Base-by-base conservation (phyloP, 92 coral and sea anemone genomes). In the Porites cylindrica region DNA sequence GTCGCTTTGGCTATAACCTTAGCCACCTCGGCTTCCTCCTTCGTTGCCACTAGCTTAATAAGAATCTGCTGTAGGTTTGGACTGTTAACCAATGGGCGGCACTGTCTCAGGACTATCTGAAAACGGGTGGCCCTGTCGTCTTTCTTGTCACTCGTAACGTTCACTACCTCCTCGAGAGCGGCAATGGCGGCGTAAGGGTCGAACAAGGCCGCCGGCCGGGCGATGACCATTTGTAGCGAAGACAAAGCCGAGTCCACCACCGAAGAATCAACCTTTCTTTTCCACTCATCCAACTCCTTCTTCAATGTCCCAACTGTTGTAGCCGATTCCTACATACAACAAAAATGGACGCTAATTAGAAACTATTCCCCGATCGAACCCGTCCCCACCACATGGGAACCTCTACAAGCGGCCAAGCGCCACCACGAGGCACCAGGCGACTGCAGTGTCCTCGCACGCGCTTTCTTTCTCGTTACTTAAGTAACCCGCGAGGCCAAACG, bases 1-100 rank as follows among this genome's bases (percentile, higher is more conserved):
- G 64, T 60, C 60, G 14, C 64, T 43, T 60, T 61, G 16, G 71
- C 88, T 38, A 61, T 83, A 5, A 83, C 88, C 24, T 51, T 62
- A 12, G 72, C 88, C 70, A 83, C 62, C 81, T 83, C 88, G 14
- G 81, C 88, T 54, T 83, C 71, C 72, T 17, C 72, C 38, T 60
- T 73, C 8, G 79, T 54, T 0, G 87, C 82, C 17, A 83, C 60
- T 12, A 73, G 20, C 47, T 61, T 74, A 12, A 73, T 64, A 1
- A 74, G 19, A 13, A 82, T 43, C 51, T 82, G 70, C 59, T 83
- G 88, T 8, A 83, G 61, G 80, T 8, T 29, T 29, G 86, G 78
- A 43, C 54, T 70, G 24, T 9, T n/a, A 8, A 70, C 16, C 79
- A 82, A 61, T 1, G 86, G 86, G 58, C 68, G 79, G 21, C 86